Evolutionary conservation across 2,888 invertebrate genomes (phyloP).

Genomic region (Erebia aethiops): DNA sequence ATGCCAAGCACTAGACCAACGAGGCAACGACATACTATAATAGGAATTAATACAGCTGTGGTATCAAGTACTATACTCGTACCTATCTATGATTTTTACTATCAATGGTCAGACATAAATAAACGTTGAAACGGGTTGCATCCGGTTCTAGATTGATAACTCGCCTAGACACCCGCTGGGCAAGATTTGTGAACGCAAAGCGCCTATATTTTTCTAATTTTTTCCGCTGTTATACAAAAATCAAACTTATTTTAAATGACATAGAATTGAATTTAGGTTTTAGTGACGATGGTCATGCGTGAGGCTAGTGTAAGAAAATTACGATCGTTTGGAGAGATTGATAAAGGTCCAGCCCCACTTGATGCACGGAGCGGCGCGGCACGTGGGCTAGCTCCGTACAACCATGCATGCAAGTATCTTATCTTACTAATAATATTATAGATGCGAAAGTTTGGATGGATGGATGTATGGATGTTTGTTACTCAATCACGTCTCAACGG

Average conservation of each 20-base stretch:
- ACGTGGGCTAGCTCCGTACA: too few relatives aligned
- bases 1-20: too few relatives aligned
- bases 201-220: constrained; percentile 41
- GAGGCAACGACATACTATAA: too few relatives aligned
- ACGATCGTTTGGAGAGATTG: constrained; percentile 74
- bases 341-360: constrained; percentile 70
- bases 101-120: constrained; percentile 65
- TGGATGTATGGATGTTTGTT: too few relatives aligned
- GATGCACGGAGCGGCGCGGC: constrained; percentile 29
- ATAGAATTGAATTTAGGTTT: constrained; percentile 32
- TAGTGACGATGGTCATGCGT: constrained; percentile 57
- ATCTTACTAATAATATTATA: too few relatives aligned
- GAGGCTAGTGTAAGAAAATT: constrained; percentile 69
- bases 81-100: constrained; percentile 1
- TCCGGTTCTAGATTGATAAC: constrained; percentile 75
- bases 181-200: constrained; percentile 60
- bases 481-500: too few relatives aligned
- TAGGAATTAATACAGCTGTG: too few relatives aligned
- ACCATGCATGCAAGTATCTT: too few relatives aligned
- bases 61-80: neutral
- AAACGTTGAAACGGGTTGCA: constrained; percentile 68
- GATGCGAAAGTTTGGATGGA: too few relatives aligned
- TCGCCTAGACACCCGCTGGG: constrained; percentile 67
- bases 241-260: constrained; percentile 20
- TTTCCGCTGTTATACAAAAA: neutral